Base-by-base conservation (phyloP, 2,113 vertebrate species). In the Redunca redunca region DNA sequence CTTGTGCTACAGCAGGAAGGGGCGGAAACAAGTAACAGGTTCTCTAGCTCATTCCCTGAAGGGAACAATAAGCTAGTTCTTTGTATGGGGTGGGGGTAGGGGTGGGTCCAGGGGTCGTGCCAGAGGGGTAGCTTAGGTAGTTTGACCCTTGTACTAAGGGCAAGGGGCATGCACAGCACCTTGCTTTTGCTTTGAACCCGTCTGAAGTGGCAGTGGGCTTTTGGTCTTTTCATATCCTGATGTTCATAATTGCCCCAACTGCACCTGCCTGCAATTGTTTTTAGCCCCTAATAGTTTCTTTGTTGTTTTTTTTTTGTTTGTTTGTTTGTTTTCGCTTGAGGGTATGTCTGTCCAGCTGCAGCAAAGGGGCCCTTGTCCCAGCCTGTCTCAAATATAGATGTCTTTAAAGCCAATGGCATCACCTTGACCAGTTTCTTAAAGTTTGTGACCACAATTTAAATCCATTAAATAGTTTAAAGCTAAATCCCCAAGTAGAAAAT, bases 361-460 rank as follows among this genome's bases (percentile, higher is more conserved):
- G 77, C 77, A 80, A 33, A 80, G 26, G 77, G 46, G 16, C 46
- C 26, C 46, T 30, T 48, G 28, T 80, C 77, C 46, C 8, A 80
- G 46, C 46, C 8, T 50, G 77, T 80, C 46, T 50, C 15, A 80
- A 33, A 16, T 71, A 67, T 48, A 83, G 43, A 83, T 8, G 30
- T 81, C n/a, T 93, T 62, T 95, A 40, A 94, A 64, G 16, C 25
- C 23, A 60, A 2, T 80, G 78, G 16, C 12, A 71, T 97, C n/a
- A 40, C 25, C 6, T 23, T 74, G 11, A 12, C 17, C 48, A 57
- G 64, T 55, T 74, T 90, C 33, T 91, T 53, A 58, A 78, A 88
- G 67, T 64, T n/a, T 58, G 1, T 89, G 88, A 28, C 94, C 50
- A 36, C 90, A 93, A 53, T 88, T 97, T 89, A 95, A 90, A 80